phyloP scores from a whole-genome alignment of 2,797 vertebrate genomes.

The Ispidina lecontei region DNA sequence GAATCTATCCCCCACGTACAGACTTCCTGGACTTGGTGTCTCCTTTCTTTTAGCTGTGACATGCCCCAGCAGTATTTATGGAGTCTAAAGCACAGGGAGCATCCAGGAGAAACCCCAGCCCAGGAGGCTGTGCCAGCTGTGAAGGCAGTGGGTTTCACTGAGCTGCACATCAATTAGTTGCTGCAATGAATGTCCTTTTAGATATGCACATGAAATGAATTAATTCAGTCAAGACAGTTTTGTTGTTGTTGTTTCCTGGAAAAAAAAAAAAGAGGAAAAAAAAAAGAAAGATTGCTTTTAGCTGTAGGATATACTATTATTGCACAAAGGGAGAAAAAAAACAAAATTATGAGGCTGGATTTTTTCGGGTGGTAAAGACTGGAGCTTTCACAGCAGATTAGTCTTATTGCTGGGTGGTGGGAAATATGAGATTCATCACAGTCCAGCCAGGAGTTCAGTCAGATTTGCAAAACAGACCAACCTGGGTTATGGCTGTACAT shows the following conservation, averaged over 20 bases:
- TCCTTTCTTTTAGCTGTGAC: not conserved
- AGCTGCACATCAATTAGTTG: slow-evolving; percentile 54
- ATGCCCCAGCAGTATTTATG: not conserved
- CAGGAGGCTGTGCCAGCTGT: not conserved
- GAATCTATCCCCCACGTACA: not conserved
- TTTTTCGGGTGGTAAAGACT: slow-evolving; percentile 17
- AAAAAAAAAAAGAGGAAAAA: not conserved
- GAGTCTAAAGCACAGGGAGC: not conserved
- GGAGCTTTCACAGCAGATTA: slow-evolving; percentile 35
- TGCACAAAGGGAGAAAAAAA: slow-evolving; percentile 12
- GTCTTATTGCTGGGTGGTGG: not conserved
- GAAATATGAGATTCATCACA: slow-evolving; percentile 1
- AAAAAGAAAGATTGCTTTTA: slow-evolving; percentile 23
- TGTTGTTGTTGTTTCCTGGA: slow-evolving; percentile 47
- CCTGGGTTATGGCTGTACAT: not conserved
- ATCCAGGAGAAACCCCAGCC: not conserved
- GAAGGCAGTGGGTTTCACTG: slow-evolving; percentile 17
- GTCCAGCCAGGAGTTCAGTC: not conserved
- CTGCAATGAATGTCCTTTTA: slow-evolving; percentile 58
- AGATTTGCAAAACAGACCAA: not conserved
- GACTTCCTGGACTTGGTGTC: not conserved
- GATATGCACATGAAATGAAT: slow-evolving; percentile 65
- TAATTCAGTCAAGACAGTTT: slow-evolving; percentile 59
- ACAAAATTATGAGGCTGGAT: slow-evolving; percentile 26
- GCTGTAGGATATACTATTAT: not conserved